Conservation (phyloP, 2,888 invertebrate genomes). For the Glaucopsyche alexis region DNA sequence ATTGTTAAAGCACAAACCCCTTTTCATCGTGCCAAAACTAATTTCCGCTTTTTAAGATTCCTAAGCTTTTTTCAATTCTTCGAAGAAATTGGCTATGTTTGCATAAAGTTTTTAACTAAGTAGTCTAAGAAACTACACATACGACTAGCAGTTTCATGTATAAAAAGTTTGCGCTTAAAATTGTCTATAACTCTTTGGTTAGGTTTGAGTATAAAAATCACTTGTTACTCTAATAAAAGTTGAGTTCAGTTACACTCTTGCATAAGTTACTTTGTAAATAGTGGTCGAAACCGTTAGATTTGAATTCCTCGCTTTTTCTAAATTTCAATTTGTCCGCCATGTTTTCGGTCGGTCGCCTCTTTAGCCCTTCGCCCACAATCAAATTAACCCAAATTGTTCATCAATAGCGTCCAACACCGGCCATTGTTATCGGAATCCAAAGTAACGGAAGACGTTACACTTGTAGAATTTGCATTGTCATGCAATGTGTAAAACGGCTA, state of each 20-base stretch:
- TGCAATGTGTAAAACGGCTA: constrained; percentile 26
- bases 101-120: too few relatives aligned
- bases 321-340: constrained; percentile 34
- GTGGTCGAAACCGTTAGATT: constrained; percentile 17
- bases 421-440: constrained; percentile 61
- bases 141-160: too few relatives aligned
- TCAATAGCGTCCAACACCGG: constrained; percentile 53
- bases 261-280: constrained; percentile 3
- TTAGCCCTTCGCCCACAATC: constrained; percentile 50
- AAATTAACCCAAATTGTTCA: constrained; percentile 64
- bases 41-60: too few relatives aligned
- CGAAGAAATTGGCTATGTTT: too few relatives aligned
- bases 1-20: too few relatives aligned
- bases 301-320: constrained; percentile 28
- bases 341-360: constrained; percentile 35
- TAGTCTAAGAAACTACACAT: too few relatives aligned
- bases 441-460: constrained; percentile 39
- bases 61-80: too few relatives aligned
- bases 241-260: constrained; percentile 12
- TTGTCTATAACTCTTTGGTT: too few relatives aligned
- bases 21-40: too few relatives aligned
- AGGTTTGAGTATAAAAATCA: too few relatives aligned
- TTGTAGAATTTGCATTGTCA: constrained; percentile 35
- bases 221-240: too few relatives aligned
- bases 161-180: too few relatives aligned